phyloP scores from a whole-genome alignment of 2,888 invertebrate genomes.

The Apotomis betuletana region DNA sequence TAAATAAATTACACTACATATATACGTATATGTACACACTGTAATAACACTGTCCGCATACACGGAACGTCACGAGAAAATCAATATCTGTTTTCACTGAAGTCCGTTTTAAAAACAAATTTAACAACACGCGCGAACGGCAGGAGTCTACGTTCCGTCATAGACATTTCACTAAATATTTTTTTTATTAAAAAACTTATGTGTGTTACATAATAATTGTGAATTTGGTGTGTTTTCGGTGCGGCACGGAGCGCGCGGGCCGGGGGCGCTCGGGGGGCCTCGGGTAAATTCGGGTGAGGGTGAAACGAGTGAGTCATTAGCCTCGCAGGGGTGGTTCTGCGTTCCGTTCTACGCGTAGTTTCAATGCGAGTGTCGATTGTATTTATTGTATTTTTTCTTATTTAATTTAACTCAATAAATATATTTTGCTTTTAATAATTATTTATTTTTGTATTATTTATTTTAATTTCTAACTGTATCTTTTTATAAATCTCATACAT shows the following conservation, averaged over 20 bases:
- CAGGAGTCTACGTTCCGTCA: neutral
- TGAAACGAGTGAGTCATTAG: constrained; percentile 72
- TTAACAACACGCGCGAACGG: constrained; percentile 14
- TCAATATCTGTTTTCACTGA: constrained; percentile 67
- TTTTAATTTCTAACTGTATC: no score
- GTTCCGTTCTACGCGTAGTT: constrained; percentile 64
- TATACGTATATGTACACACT: constrained; percentile 49
- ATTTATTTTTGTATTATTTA: no score
- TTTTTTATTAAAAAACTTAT: constrained; percentile 55
- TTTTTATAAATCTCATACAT: no score
- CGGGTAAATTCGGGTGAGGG: constrained; percentile 67
- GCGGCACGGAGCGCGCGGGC: constrained; percentile 59
- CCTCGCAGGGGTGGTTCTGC: constrained; percentile 69
- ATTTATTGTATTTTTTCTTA: neutral
- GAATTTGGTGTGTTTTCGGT: constrained; percentile 70
- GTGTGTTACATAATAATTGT: constrained; percentile 75
- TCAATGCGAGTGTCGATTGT: no score
- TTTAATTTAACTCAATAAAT: neutral
- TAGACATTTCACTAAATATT: constrained; percentile 39
- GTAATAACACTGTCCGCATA: constrained; percentile 75
- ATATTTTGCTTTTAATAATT: neutral
- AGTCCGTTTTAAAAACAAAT: constrained; percentile 43
- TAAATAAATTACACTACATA: constrained; percentile 57
- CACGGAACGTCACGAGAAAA: constrained; percentile 74
- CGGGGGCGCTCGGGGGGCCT: constrained; percentile 58